Percentiles rank a stretch among this genome's conserved stretches.
Conservation (phyloP, 2,888 invertebrate species). For the Herminia tarsipennalis region DNA sequence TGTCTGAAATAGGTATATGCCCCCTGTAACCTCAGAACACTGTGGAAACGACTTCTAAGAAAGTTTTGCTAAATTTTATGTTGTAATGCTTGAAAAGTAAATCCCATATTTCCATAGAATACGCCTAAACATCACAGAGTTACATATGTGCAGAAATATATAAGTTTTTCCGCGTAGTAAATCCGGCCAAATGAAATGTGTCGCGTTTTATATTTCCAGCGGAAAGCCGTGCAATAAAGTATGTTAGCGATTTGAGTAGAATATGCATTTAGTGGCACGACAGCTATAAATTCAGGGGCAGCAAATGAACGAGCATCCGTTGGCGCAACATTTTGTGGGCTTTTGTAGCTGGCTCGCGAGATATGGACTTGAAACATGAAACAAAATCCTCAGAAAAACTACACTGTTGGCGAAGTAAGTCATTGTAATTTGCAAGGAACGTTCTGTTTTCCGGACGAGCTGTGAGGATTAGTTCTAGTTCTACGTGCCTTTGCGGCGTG, state of each 20-base stretch:
- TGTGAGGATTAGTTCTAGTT: background rate
- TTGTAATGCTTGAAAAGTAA: background rate
- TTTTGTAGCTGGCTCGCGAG: slow-evolving; percentile 48
- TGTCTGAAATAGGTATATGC: no score
- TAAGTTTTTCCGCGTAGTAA: slow-evolving; percentile 34
- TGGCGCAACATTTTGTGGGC: slow-evolving; percentile 54
- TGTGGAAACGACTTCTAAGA: no score
- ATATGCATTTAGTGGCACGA: slow-evolving; percentile 70
- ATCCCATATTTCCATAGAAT: background rate
- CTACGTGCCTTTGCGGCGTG: slow-evolving; percentile 1
- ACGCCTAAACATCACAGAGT: background rate
- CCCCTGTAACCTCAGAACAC: no score
- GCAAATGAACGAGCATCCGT: slow-evolving; percentile 63
- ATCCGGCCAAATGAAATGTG: slow-evolving; percentile 49
- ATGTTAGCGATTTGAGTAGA: slow-evolving; percentile 65
- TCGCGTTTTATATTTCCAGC: slow-evolving; percentile 58
- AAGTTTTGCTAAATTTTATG: no score
- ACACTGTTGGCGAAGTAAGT: slow-evolving; percentile 4
- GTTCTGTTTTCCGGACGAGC: slow-evolving; percentile 4
- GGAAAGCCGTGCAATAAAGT: slow-evolving; percentile 62
- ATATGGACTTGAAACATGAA: slow-evolving; percentile 45
- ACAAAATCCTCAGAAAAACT: slow-evolving; percentile 29
- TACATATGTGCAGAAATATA: slow-evolving; percentile 17
- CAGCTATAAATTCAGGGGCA: slow-evolving; percentile 64
- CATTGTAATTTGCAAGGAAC: slow-evolving; percentile 16